Percentiles rank a stretch among this genome's conserved stretches.
These are phyloP conservation scores for Chaetops frenatus DNA, from an alignment of 2,113 vertebrate species.

Conservation along the genomic window DNA sequence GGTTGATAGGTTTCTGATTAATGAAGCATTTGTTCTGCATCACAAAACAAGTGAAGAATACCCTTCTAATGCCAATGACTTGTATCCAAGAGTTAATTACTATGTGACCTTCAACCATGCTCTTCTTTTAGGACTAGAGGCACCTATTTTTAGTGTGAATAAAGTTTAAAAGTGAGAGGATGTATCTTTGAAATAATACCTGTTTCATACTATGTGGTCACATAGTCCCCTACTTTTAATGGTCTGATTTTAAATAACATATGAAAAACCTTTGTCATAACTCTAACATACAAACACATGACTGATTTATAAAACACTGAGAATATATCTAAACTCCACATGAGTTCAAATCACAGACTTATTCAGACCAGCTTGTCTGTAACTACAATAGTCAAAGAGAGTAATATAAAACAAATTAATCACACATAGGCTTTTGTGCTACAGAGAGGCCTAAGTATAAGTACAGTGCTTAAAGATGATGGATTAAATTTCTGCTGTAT, in stretches of 20 bases:
- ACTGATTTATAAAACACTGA: too few relatives aligned
- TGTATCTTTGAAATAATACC: not conserved
- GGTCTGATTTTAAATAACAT: not conserved
- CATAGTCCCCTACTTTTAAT: not conserved
- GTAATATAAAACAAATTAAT: too few relatives aligned
- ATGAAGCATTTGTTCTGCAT: conserved; percentile 66
- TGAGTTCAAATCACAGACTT: too few relatives aligned
- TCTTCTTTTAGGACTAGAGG: conserved; percentile 21
- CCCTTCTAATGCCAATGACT: conserved; percentile 50
- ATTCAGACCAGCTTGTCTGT: too few relatives aligned
- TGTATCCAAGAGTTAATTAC: conserved; percentile 61
- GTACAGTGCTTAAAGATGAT: too few relatives aligned
- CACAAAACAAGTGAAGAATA: conserved; percentile 60
- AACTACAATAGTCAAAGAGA: too few relatives aligned
- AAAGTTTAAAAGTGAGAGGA: not conserved
- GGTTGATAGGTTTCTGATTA: conserved; percentile 59
- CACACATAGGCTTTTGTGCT: too few relatives aligned
- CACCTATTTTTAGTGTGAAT: not conserved
- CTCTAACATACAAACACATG: too few relatives aligned
- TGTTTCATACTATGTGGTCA: not conserved
- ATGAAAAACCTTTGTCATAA: not conserved
- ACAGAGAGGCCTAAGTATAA: too few relatives aligned
- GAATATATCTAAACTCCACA: too few relatives aligned
- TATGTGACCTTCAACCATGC: conserved; percentile 12
- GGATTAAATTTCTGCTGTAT: too few relatives aligned